These are phyloP conservation scores for Talpa occidentalis DNA, from an alignment of 2,113 vertebrate species.

Conservation along the genomic window DNA sequence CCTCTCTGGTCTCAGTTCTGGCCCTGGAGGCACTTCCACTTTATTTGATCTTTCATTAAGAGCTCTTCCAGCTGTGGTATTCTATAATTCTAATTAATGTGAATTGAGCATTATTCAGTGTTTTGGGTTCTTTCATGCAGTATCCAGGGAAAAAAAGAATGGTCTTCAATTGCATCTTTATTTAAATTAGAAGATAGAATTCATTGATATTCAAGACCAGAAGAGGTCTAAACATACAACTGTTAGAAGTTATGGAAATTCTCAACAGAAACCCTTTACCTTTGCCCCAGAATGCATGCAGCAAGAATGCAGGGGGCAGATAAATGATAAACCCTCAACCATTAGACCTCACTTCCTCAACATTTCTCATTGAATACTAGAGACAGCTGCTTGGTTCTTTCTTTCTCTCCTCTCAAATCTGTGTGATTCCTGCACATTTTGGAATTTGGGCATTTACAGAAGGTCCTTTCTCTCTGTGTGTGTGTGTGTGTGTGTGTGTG, in stretches of 20 bases:
- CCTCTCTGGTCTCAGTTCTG: background rate
- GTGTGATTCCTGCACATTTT: background rate
- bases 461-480: background rate
- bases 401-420: background rate
- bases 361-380: background rate
- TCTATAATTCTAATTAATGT: conserved; percentile 55
- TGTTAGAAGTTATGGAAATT: conserved; percentile 2
- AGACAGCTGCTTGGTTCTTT: background rate
- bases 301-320: background rate
- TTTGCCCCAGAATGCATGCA: background rate
- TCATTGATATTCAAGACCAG: background rate
- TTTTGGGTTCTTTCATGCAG: background rate
- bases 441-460: background rate
- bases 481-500: background rate
- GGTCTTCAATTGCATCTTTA: background rate
- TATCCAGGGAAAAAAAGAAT: background rate
- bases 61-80: conserved; percentile 29
- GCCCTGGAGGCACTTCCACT: background rate
- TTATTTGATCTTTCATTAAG: conserved; percentile 40
- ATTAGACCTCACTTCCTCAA: background rate
- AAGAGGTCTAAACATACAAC: background rate
- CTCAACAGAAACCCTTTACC: background rate
- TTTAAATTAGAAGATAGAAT: background rate
- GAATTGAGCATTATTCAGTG: conserved; percentile 32
- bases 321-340: background rate